These are phyloP conservation scores for Drosophila melanocephala DNA, from an alignment of 2,888 invertebrate genomes.

Conservation along the genomic window DNA sequence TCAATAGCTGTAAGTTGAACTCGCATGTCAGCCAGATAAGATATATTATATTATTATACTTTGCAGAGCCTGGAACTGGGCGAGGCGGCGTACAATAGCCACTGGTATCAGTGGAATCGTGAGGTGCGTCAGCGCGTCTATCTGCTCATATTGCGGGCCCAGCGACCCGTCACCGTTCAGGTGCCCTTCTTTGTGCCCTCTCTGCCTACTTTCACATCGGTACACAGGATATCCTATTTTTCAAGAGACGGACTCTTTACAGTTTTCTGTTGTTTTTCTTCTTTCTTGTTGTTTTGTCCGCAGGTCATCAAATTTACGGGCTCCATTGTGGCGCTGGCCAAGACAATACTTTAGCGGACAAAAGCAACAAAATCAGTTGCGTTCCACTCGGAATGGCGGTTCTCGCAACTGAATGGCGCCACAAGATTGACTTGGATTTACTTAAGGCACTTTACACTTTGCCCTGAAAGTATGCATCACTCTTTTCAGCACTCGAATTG, in stretches of 20 bases:
- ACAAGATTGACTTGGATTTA: conserved; percentile 15
- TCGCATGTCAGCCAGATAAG: background rate
- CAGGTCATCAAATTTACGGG: conserved; percentile 75
- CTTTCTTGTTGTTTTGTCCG: background rate
- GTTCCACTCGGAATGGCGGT: conserved; percentile 4
- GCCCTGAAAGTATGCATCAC: conserved; percentile 58
- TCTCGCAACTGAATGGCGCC: conserved; percentile 26
- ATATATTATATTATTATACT: background rate
- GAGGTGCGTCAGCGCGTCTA: conserved; percentile 57
- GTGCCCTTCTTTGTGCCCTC: conserved; percentile 68
- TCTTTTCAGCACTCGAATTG: conserved; percentile 10
- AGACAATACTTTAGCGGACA: conserved; percentile 60
- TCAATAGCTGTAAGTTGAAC: conserved; percentile 53
- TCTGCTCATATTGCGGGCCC: conserved; percentile 61
- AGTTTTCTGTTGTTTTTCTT: background rate
- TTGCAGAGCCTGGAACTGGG: conserved; percentile 62
- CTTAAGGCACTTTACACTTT: conserved; percentile 20
- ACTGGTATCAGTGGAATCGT: conserved; percentile 63
- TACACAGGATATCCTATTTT: conserved; percentile 13
- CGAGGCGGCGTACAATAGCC: conserved; percentile 64
- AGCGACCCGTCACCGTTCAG: conserved; percentile 54
- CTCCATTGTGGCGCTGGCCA: conserved; percentile 74
- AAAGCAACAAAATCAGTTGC: conserved; percentile 5
- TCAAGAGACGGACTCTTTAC: background rate
- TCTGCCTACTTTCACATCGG: conserved; percentile 53